Evolutionary conservation across 2,797 vertebrate species (phyloP), one percentile per base, ranked within the genome.

Genomic region (Remorina albescens): DNA sequence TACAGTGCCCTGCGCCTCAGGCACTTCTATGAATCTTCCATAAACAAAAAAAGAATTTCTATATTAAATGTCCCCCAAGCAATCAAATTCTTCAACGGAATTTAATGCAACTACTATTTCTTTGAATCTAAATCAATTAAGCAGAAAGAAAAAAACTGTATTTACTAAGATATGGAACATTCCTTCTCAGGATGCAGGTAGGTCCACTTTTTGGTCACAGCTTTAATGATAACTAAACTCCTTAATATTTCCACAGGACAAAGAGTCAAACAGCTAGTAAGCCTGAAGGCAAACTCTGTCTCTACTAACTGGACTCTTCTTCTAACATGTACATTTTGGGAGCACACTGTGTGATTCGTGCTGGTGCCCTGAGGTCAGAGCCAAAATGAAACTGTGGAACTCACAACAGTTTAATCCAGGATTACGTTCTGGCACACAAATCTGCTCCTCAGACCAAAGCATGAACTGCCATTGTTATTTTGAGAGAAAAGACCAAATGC

Each of bases 351-450:
- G 51, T 78, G 71, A 81, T 82, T 54, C 54, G 26, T 10, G 64
- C 74, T 3, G 55, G 51, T 71, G 68, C 67, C 82, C 13, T 28
- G 78, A 78, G 86, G 84, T 74, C 77, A 46, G 83, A 87, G 77
- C 82, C 87, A 85, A 87, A 87, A 80, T 13, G 2, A 84, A 80
- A 88, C 53, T 10, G n/a, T n/a, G 61, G 81, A 73, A 63, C 67
- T 37, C 80, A 28, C 51, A 54, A 44, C 47, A 53, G 62, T 82
- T 78, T 88, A 86, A 91, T 89, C 62, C 37, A 39, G 76, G 67
- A 73, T 83, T 84, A 90, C 84, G 44, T 84, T 58, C 69, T 42
- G 1, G 74, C 71, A 74, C 70, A 72, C 60, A 41, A 82, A 78
- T 78, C 39, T 71, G 72, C 73, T 84, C 36, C 64, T 84, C 53